Evolutionary conservation across 2,888 invertebrate species (phyloP), one percentile per base, ranked within the genome.

Genomic region (Desoria tigrina): DNA sequence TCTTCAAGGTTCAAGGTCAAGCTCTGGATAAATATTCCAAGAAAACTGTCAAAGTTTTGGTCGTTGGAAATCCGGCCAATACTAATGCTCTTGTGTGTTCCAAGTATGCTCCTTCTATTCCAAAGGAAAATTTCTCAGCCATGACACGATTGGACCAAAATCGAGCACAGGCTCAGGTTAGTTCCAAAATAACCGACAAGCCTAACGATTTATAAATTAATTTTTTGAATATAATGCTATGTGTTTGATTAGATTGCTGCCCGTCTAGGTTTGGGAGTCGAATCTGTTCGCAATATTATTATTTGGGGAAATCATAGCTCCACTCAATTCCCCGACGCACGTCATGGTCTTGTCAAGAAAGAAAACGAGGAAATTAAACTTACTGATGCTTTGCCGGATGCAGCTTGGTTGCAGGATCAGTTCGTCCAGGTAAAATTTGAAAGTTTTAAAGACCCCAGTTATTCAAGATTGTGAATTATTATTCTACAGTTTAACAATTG

Each of bases 241-340:
- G n/a, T 50, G 6, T 66, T 53, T 56, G 58, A 71, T 50, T 74
- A 83, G 82, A 79, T 84, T 77, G 83, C 83, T 27, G 74, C 76
- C 2, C 78, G 79, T 53, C 71, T 83, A 18, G 81, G 81, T n/a
- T 78, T 82, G 14, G 75, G 83, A 69, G 88, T 92, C 28, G 86
- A 86, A 68, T 84, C 88, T 78, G 90, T 97, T 0, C 86, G 86
- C 78, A 96, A 96, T 79, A 89, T 95, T 18, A 90, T 95, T 69
- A 98, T 99, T 80, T 99, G 99, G 99, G 99, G 99, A 53, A 99
- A 99, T 82, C 99, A 99, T 81, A 98, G 98, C 0, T 92, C 94
- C 4, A 99, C 99, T 9, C 98, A 99, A 83, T 98, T 91, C 81
- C 98, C 99, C 6, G 99, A 99, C 83, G 90, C 90, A 0, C 84